Base-by-base conservation (phyloP, 1,140 invertebrate species). In the Pinna nobilis region DNA sequence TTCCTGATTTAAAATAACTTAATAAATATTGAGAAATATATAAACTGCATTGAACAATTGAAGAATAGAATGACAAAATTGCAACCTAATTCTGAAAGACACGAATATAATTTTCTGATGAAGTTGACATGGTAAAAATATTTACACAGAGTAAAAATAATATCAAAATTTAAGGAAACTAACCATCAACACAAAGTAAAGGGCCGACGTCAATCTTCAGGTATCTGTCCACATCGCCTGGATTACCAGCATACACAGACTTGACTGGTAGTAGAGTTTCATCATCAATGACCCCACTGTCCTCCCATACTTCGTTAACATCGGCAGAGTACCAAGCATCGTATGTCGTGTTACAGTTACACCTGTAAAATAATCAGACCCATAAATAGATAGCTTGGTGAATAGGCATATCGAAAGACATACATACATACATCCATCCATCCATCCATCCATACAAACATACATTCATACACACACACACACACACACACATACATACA, bases 111-210 rank as follows among this genome's bases (percentile, higher is more conserved):
- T 28, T 59, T 20, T 32, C n/a, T 30, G 28, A 7, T 18, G 5
- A 32, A 59, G 1, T 28, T 33, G 3, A 59, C n/a, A 32, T 32
- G 11, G 6, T 5, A 9, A 30, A 30, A 0, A 32, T 13, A 18
- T 15, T 59, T 1, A 11, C 13, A 59, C 9, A 51, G 11, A 25
- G 1, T 25, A n/a, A 47, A 18, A 47, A 47, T 47, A 20, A 47
- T 4, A 13, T 18, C 15, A 47, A 4, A 11, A 44, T 25, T 47
- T 23, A 7, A 44, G 28, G 0, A 32, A 30, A 47, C 2, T 47
- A 49, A 65, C 70, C 71, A 11, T 74, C 47, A 44, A 44, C 47
- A 32, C 71, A 74, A 6, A 49, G 15, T n/a, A 74, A 57, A 33
- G 71, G 71, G 30, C 57, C 71, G 9, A 74, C n/a, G 15, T 41